Base-by-base conservation (phyloP, 2,888 invertebrate genomes). In the Ophioninae sp. region DNA sequence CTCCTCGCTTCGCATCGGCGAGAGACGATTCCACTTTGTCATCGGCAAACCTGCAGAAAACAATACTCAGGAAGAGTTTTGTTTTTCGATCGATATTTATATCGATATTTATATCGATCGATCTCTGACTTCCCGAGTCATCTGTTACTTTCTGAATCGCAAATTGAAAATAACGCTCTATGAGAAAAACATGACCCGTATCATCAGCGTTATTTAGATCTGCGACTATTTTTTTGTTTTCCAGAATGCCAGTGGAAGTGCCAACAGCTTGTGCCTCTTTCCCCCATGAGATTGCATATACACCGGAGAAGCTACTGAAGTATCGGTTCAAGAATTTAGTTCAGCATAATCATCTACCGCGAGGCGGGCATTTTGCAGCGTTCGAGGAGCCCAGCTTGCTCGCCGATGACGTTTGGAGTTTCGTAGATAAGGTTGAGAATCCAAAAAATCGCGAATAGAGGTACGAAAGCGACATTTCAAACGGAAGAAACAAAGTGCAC, bases 291-390 rank as follows among this genome's bases (percentile, higher is more conserved):
- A 23, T 97, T 0, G 64, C 93, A 0, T 95, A 94, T 84, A 91
- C 93, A 13, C 94, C 96, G 0, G 95, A 96, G 87, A 93, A 92
- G 22, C 90, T 96, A 5, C 88, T 97, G 6, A 92, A 93, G 64
- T 91, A 94, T 0, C 95, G 95, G 87, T 97, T 94, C 90, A 91
- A 89, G 17, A 96, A 97, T 91, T 92, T 97, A 69, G 93, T 97
- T 6, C 96, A 95, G 69, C 95, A 95, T 87, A 95, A 95, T 0
- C 93, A 95, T 64, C 94, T 96, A 51, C 93, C 94, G 0, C 93
- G 94, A 3, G 97, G 97, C 0, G 98, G 98, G 0, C 98, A 98
- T 91, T 99, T 98, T 92, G 96, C 96, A 0, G 97, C 97, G 0
- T 93, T 98, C 79, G 97, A 98, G 91, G 94, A 95, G 83, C 97